These are phyloP conservation scores for Camelus bactrianus DNA, from an alignment of 2,113 vertebrate species.

Conservation along the genomic window DNA sequence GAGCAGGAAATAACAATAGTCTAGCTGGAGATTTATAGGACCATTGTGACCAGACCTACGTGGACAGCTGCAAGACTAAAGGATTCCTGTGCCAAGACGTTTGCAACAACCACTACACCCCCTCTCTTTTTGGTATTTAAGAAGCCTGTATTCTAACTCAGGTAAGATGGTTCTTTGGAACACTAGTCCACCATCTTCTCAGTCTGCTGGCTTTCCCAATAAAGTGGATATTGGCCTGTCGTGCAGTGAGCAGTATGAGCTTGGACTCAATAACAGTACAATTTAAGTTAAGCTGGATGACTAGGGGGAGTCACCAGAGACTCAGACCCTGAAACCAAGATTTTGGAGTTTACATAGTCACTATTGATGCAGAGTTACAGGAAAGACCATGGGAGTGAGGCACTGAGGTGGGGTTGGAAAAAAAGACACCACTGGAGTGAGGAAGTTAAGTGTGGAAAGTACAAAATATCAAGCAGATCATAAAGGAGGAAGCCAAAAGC, in stretches of 20 bases:
- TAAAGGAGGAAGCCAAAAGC: neutral
- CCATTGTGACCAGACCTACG: neutral
- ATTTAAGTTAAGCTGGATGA: neutral
- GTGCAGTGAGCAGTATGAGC: neutral
- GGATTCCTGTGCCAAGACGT: neutral
- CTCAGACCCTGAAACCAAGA: neutral
- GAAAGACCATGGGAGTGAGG: neutral
- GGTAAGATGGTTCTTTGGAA: neutral
- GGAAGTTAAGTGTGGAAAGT: neutral
- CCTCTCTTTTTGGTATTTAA: neutral
- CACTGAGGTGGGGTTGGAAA: neutral
- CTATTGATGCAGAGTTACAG: neutral
- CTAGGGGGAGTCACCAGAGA: neutral
- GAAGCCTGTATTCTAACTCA: neutral
- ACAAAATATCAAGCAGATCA: neutral
- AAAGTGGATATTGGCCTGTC: neutral
- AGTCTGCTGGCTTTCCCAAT: accelerated
- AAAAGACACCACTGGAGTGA: neutral
- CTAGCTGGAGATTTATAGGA: neutral
- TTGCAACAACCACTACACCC: neutral
- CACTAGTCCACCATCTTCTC: neutral
- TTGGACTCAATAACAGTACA: neutral
- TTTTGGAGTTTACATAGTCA: neutral
- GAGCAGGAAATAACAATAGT: neutral
- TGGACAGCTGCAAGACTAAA: neutral